Evolutionary conservation across 2,888 invertebrate genomes (phyloP).

Genomic region (Dendrolimus pini): DNA sequence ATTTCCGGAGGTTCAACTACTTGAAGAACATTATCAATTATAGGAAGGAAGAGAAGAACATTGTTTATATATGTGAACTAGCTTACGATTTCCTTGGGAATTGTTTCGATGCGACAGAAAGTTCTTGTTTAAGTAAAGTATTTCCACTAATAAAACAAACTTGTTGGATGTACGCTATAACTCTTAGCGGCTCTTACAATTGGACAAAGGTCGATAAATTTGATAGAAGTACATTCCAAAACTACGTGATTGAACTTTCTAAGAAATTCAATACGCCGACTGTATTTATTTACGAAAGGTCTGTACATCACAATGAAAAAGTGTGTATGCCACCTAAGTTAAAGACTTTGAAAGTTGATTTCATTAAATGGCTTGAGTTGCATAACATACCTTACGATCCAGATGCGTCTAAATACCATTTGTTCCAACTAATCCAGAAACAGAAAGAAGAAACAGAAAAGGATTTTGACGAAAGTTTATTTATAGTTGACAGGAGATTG

Average conservation of each 20-base stretch:
- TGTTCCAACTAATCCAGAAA: slow-evolving; percentile 25
- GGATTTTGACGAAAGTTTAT: slow-evolving; percentile 6
- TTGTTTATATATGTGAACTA: slow-evolving; percentile 26
- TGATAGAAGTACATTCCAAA: slow-evolving; percentile 10
- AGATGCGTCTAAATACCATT: slow-evolving; percentile 22
- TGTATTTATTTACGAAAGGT: slow-evolving; percentile 21
- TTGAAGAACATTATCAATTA: slow-evolving; percentile 20
- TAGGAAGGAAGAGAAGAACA: slow-evolving; percentile 11
- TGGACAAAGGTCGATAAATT: slow-evolving; percentile 10
- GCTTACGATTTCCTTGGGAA: slow-evolving; percentile 9
- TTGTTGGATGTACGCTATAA: slow-evolving; percentile 20
- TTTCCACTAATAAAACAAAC: slow-evolving; percentile 5
- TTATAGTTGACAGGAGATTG: slow-evolving; percentile 18
- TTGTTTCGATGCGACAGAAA: slow-evolving; percentile 1
- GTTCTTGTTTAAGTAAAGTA: slow-evolving; percentile 1
- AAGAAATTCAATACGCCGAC: slow-evolving; percentile 14
- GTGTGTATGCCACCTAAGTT: slow-evolving; percentile 14
- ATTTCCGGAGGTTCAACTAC: slow-evolving; percentile 32
- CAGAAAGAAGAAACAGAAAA: slow-evolving; percentile 15
- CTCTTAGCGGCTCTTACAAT: slow-evolving; percentile 10
- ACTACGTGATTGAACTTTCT: slow-evolving; percentile 19
- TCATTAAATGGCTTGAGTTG: slow-evolving; percentile 26
- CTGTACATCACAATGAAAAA: slow-evolving; percentile 13
- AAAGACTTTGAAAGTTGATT: slow-evolving; percentile 16
- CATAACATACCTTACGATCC: slow-evolving; percentile 20